Evolutionary conservation across 2,797 vertebrate genomes (phyloP).

Genomic region (Melanotaenia maccullochi): DNA sequence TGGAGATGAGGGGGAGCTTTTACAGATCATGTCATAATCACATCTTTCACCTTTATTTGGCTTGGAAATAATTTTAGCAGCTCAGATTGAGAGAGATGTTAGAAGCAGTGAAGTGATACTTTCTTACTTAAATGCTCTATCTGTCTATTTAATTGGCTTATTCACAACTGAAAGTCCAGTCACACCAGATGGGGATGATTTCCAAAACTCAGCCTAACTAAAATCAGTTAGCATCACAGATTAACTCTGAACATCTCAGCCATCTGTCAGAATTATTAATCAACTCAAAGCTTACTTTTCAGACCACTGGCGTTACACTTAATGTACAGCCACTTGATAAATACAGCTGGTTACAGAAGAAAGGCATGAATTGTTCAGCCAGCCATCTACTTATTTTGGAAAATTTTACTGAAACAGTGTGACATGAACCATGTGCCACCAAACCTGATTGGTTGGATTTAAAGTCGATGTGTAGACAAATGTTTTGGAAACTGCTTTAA

Average conservation of each 20-base stretch:
- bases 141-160: background rate
- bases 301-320: background rate
- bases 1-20: slow-evolving; percentile 70
- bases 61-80: background rate
- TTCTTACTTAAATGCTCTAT: background rate
- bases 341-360: background rate
- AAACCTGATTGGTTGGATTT: background rate
- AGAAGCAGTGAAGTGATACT: background rate
- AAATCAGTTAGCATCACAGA: slow-evolving; percentile 1
- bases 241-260: background rate
- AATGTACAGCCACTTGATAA: background rate
- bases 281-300: background rate
- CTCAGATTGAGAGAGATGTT: background rate
- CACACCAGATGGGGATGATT: slow-evolving; percentile 5
- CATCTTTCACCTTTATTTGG: background rate
- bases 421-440: too few relatives aligned
- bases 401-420: background rate
- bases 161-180: background rate
- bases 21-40: slow-evolving; percentile 36
- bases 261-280: slow-evolving; percentile 18
- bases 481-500: background rate
- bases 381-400: background rate
- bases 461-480: background rate
- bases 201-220: background rate
- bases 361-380: background rate